Evolutionary conservation across 2,888 invertebrate species (phyloP).

Genomic region (Salpingus planirostris): DNA sequence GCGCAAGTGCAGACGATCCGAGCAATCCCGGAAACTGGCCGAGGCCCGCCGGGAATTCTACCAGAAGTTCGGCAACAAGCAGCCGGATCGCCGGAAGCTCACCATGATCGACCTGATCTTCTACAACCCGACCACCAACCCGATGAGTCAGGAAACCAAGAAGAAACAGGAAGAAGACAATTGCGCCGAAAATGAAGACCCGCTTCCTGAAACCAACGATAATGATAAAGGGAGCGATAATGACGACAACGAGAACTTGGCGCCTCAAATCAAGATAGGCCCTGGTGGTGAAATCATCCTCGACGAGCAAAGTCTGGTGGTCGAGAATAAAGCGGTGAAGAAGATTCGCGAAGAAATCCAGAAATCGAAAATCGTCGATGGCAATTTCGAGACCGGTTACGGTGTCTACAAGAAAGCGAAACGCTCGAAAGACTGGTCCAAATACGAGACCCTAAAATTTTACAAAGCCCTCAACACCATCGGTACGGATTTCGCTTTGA

Average conservation of each 20-base stretch:
- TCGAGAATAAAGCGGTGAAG: slow-evolving; percentile 60
- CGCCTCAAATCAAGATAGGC: slow-evolving; percentile 78
- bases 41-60: slow-evolving; percentile 48
- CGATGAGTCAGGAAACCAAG: slow-evolving; percentile 50
- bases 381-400: slow-evolving; percentile 48
- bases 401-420: slow-evolving; percentile 57
- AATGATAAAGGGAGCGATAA: slow-evolving; percentile 19
- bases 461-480: slow-evolving; percentile 82
- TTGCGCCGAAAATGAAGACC: slow-evolving; percentile 1
- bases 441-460: slow-evolving; percentile 78
- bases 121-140: slow-evolving; percentile 76
- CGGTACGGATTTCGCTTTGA: slow-evolving; percentile 88
- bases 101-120: slow-evolving; percentile 91
- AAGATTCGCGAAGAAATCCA: slow-evolving; percentile 55
- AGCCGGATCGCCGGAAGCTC: slow-evolving; percentile 57
- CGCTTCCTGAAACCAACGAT: slow-evolving; percentile 6
- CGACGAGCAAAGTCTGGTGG: slow-evolving; percentile 76
- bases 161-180: slow-evolving; percentile 16
- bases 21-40: slow-evolving; percentile 46
- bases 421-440: slow-evolving; percentile 65
- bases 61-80: slow-evolving; percentile 43
- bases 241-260: slow-evolving; percentile 50
- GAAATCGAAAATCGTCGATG: slow-evolving; percentile 55
- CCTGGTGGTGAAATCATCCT: slow-evolving; percentile 77
- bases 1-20: slow-evolving; percentile 36